Evolutionary conservation across 2,113 vertebrate species (phyloP).

Genomic region (Lipophrys pholis): DNA sequence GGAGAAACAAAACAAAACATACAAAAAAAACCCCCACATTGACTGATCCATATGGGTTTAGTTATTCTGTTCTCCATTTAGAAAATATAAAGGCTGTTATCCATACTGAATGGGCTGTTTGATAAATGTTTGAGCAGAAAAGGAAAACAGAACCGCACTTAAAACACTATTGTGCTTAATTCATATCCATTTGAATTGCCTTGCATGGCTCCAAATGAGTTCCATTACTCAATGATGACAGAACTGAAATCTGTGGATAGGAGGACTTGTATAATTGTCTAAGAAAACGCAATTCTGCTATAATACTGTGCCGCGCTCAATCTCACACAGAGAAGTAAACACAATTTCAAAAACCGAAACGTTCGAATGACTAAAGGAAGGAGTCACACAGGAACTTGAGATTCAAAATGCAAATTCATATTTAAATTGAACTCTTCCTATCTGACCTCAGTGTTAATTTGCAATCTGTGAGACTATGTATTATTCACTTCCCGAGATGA

Average conservation of each 20-base stretch:
- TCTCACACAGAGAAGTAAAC: constrained; percentile 27
- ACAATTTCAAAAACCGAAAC: constrained; percentile 19
- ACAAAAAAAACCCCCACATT: background rate
- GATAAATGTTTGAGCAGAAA: constrained; percentile 25
- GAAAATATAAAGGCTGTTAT: background rate
- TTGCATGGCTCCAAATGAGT: constrained; percentile 42
- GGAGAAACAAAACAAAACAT: too few relatives aligned
- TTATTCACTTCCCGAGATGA: constrained; percentile 72
- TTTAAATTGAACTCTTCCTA: constrained; percentile 68
- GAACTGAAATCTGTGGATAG: constrained; percentile 33
- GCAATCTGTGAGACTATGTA: constrained; percentile 63
- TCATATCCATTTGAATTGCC: constrained; percentile 61
- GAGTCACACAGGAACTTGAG: too few relatives aligned
- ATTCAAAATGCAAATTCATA: constrained; percentile 64
- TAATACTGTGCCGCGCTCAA: constrained; percentile 6
- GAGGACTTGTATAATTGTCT: constrained; percentile 40
- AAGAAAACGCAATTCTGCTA: constrained; percentile 20
- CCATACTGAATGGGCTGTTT: constrained; percentile 27
- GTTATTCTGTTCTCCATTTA: constrained; percentile 10
- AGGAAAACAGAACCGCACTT: constrained; percentile 35
- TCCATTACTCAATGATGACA: constrained; percentile 51
- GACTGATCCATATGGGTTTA: constrained; percentile 9
- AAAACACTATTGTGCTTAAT: constrained; percentile 44
- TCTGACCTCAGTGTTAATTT: constrained; percentile 76
- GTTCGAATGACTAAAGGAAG: background rate